phyloP scores from a whole-genome alignment of 2,888 invertebrate genomes.

The Sesamia inferens region DNA sequence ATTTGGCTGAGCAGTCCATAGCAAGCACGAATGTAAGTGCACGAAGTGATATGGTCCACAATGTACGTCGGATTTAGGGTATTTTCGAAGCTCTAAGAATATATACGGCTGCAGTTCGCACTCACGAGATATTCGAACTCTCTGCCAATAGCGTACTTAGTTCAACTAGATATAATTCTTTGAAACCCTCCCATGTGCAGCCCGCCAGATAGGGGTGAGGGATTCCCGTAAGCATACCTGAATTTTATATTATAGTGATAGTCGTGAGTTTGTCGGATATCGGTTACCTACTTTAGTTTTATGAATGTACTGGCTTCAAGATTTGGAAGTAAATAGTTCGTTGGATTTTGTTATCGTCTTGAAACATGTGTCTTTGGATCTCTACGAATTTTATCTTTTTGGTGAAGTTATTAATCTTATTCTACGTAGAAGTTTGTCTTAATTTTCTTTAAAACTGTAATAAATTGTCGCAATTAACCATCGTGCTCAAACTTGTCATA shows the following conservation, averaged over 20 bases:
- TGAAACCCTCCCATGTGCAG: slow-evolving; percentile 64
- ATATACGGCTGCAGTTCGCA: slow-evolving; percentile 75
- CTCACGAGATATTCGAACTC: slow-evolving; percentile 71
- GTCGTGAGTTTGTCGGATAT: slow-evolving; percentile 8
- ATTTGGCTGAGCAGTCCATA: slow-evolving; percentile 83
- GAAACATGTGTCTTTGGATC: slow-evolving; percentile 13
- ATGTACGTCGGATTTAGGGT: slow-evolving; percentile 81
- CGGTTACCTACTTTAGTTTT: slow-evolving; percentile 19
- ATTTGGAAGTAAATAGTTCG: slow-evolving; percentile 34
- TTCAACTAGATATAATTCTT: slow-evolving; percentile 68
- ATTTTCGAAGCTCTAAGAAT: slow-evolving; percentile 78
- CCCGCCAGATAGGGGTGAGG: slow-evolving; percentile 55
- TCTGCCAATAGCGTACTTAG: slow-evolving; percentile 70
- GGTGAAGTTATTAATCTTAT: background rate
- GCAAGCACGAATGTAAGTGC: slow-evolving; percentile 79
- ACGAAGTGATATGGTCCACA: slow-evolving; percentile 80
- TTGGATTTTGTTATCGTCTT: slow-evolving; percentile 24
- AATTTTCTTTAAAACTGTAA: slow-evolving; percentile 23
- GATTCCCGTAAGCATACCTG: slow-evolving; percentile 56
- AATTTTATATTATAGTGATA: slow-evolving; percentile 44
- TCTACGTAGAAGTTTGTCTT: background rate
- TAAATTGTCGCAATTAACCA: slow-evolving; percentile 47
- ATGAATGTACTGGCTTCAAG: slow-evolving; percentile 25
- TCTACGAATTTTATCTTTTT: background rate
- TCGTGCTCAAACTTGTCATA: slow-evolving; percentile 40